These are phyloP conservation scores for Leptinotarsa lineolata DNA, from an alignment of 1,140 invertebrate species.

Conservation along the genomic window DNA sequence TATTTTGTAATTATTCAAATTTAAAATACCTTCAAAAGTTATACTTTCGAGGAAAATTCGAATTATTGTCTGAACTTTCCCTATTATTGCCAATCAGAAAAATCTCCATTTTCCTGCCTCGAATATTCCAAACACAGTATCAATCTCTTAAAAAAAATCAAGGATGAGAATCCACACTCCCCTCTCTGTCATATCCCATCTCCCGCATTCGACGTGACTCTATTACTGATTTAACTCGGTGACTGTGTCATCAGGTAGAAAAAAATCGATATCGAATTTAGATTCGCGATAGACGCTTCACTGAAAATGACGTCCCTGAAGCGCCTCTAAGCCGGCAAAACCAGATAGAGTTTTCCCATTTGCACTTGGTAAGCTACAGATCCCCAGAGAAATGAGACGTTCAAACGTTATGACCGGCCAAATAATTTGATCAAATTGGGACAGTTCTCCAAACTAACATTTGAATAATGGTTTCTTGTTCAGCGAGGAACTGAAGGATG, in stretches of 20 bases:
- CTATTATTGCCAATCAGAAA: no score
- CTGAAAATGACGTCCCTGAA: slow-evolving; percentile 8
- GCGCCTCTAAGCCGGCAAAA: background rate
- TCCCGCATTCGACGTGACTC: background rate
- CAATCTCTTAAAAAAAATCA: no score
- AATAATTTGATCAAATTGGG: slow-evolving; percentile 6
- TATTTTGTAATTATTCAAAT: no score
- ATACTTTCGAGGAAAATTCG: no score
- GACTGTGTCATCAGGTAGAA: slow-evolving; percentile 18
- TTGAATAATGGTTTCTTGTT: background rate
- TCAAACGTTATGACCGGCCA: background rate
- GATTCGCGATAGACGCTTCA: slow-evolving; percentile 11
- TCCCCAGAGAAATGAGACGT: slow-evolving; percentile 1
- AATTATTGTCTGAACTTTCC: no score
- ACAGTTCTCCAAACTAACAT: background rate
- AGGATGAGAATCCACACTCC: no score
- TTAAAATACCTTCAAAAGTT: no score
- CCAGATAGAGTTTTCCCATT: slow-evolving; percentile 17
- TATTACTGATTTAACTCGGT: slow-evolving; percentile 11
- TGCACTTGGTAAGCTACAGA: background rate
- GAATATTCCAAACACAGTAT: no score
- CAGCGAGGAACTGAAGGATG: no score
- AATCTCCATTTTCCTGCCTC: no score
- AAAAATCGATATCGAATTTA: slow-evolving; percentile 21
- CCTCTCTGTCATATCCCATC: background rate